A percentile compares a stretch with the other conserved stretches of the same genome.
phyloP scores from a whole-genome alignment of 2,888 invertebrate species.

The Augiades crinisus region DNA sequence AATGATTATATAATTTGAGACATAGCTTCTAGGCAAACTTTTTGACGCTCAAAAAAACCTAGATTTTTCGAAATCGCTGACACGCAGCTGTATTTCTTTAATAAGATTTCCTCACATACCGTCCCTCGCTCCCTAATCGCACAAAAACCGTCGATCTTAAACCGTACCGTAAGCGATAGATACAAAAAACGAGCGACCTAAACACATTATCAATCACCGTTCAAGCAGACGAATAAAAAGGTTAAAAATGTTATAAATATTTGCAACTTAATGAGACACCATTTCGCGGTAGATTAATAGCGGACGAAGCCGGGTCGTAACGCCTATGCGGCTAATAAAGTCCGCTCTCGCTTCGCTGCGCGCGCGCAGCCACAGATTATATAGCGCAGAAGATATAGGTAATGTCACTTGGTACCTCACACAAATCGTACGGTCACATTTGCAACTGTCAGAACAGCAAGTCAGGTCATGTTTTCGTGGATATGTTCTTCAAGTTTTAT shows the following conservation, averaged over 20 bases:
- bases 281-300: conserved; percentile 36
- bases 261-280: conserved; percentile 16
- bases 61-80: no score
- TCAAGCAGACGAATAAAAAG: conserved; percentile 17
- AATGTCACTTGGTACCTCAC: conserved; percentile 30
- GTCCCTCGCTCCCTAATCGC: conserved; percentile 38
- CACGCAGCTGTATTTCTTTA: no score
- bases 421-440: conserved; percentile 33
- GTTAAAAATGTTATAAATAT: conserved; percentile 18
- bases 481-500: no score
- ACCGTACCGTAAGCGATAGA: background rate
- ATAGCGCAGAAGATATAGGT: conserved; percentile 37
- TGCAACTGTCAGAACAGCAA: conserved; percentile 25
- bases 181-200: background rate
- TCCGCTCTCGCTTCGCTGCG: conserved; percentile 59
- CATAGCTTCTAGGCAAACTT: no score
- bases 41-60: no score
- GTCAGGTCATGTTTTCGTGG: conserved; percentile 11
- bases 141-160: background rate
- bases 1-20: no score
- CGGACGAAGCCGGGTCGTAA: conserved; percentile 50
- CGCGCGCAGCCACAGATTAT: conserved; percentile 55
- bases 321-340: conserved; percentile 62
- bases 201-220: conserved; percentile 14
- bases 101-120: conserved; percentile 8